These are phyloP conservation scores for Macaria liturata DNA, from an alignment of 2,888 invertebrate species.

Conservation along the genomic window DNA sequence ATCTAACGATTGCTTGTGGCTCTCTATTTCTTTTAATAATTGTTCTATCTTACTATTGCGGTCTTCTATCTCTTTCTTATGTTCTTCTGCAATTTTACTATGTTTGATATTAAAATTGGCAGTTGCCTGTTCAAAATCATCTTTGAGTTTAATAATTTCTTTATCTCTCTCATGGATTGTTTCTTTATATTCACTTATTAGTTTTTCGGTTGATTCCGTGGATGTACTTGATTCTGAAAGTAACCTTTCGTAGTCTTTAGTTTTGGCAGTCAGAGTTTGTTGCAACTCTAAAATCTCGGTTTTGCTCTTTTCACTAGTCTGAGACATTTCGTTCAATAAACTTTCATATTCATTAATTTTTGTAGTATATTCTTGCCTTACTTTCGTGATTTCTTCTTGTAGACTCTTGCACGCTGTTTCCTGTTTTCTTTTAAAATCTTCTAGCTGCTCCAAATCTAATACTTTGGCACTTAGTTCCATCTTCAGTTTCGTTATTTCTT, in stretches of 20 bases:
- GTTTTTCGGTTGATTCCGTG: constrained; percentile 64
- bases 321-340: constrained; percentile 67
- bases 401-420: constrained; percentile 61
- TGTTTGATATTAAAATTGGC: constrained; percentile 78
- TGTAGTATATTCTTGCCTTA: constrained; percentile 64
- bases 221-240: constrained; percentile 66
- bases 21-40: constrained; percentile 75
- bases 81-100: constrained; percentile 77
- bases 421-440: constrained; percentile 70
- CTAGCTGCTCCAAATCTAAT: constrained; percentile 78
- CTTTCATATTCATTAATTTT: constrained; percentile 78
- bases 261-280: constrained; percentile 63
- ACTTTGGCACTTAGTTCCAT: constrained; percentile 82
- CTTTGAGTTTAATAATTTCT: constrained; percentile 77
- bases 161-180: constrained; percentile 80
- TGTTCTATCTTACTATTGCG: constrained; percentile 78
- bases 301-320: constrained; percentile 70
- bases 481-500: constrained; percentile 79
- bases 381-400: constrained; percentile 64
- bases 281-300: constrained; percentile 68
- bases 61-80: constrained; percentile 77
- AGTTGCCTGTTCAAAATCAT: constrained; percentile 74
- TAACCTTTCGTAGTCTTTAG: constrained; percentile 67
- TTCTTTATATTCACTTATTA: constrained; percentile 74
- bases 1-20: constrained; percentile 70